phyloP scores from a whole-genome alignment of 2,113 vertebrate genomes.

The Apaloderma vittatum region DNA sequence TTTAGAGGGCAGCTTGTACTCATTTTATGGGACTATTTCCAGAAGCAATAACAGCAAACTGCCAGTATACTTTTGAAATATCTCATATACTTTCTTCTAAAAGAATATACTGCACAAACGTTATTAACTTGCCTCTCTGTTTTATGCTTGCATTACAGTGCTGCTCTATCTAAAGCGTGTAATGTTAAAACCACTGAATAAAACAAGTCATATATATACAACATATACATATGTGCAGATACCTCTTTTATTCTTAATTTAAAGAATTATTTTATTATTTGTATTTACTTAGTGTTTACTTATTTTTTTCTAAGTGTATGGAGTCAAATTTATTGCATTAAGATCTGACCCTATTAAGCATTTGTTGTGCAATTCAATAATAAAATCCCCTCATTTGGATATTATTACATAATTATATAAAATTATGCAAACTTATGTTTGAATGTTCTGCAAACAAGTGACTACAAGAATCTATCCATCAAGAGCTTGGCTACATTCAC shows the following conservation, averaged over 20 bases:
- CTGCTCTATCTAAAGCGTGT: background rate
- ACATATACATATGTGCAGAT: background rate
- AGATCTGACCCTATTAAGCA: background rate
- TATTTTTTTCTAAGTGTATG: background rate
- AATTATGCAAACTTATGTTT: background rate
- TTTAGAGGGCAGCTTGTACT: conserved; percentile 44
- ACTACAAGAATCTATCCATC: background rate
- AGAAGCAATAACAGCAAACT: conserved; percentile 43
- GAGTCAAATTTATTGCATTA: background rate
- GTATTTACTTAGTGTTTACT: background rate
- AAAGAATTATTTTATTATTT: background rate
- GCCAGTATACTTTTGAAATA: conserved; percentile 20
- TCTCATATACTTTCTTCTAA: conserved; percentile 23
- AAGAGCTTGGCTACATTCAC: background rate
- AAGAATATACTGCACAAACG: conserved; percentile 4
- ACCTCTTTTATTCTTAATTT: background rate
- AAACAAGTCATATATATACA: background rate
- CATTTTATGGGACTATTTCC: conserved; percentile 45
- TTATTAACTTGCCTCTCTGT: conserved; percentile 15
- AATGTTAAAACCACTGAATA: background rate
- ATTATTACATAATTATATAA: background rate
- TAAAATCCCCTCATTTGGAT: background rate
- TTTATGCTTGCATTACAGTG: background rate
- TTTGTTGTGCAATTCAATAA: background rate
- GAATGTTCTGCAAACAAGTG: background rate